Conservation (phyloP, 2,797 vertebrate species). For the Echiichthys vipera region DNA sequence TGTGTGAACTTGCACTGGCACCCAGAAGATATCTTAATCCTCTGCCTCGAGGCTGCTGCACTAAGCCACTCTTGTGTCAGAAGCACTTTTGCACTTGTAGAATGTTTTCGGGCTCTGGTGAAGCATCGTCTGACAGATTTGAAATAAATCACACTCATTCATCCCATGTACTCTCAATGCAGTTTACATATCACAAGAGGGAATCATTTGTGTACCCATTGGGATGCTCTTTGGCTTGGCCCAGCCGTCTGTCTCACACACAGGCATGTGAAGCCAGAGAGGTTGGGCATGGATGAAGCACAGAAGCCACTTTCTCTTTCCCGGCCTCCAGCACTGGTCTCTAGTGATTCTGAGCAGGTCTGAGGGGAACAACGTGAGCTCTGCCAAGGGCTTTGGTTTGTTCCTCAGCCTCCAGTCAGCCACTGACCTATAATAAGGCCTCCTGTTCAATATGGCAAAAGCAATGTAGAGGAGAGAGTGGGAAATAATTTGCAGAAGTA, state of each 20-base stretch:
- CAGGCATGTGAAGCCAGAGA: slow-evolving; percentile 67
- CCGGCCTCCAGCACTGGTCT: slow-evolving; percentile 74
- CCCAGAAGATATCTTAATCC: slow-evolving; percentile 20
- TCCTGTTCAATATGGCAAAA: slow-evolving; percentile 70
- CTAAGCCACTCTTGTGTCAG: slow-evolving; percentile 8
- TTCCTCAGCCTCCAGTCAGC: slow-evolving; percentile 61
- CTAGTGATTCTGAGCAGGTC: slow-evolving; percentile 72
- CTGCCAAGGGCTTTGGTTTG: slow-evolving; percentile 73
- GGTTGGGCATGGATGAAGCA: slow-evolving; percentile 65
- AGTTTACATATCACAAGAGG: slow-evolving; percentile 31
- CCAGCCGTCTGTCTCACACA: slow-evolving; percentile 63
- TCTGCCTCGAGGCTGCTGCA: slow-evolving; percentile 14
- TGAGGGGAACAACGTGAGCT: slow-evolving; percentile 72
- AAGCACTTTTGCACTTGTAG: slow-evolving; percentile 14
- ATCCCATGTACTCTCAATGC: slow-evolving; percentile 36
- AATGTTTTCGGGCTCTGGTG: slow-evolving; percentile 13
- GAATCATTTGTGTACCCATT: slow-evolving; percentile 55
- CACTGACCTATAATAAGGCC: slow-evolving; percentile 71
- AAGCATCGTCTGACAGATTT: slow-evolving; percentile 12
- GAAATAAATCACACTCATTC: slow-evolving; percentile 62
- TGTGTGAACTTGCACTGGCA: neutral
- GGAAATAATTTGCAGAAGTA: slow-evolving; percentile 63
- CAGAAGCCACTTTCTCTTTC: slow-evolving; percentile 84
- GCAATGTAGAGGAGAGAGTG: slow-evolving; percentile 59
- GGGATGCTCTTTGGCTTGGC: slow-evolving; percentile 81